Percentiles rank a stretch among this genome's conserved stretches.
phyloP scores from a whole-genome alignment of 2,113 vertebrate species.

The Toxostoma redivivum region DNA sequence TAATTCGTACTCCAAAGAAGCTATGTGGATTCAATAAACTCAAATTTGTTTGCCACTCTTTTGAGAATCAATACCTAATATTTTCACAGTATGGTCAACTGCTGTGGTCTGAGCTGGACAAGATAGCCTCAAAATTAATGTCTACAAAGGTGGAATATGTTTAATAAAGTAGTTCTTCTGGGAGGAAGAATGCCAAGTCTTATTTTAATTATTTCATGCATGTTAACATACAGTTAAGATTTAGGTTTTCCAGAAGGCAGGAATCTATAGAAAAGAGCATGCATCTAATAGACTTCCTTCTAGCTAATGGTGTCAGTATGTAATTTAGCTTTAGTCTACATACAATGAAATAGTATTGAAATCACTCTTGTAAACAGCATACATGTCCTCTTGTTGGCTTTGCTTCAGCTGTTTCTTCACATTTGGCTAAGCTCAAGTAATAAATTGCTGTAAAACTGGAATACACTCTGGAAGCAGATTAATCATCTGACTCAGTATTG shows the following conservation, averaged over 20 bases:
- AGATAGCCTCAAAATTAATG: neutral
- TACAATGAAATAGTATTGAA: neutral
- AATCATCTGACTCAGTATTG: conserved; percentile 59
- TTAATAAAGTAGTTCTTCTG: neutral
- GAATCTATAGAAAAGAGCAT: neutral
- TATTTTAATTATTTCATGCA: neutral
- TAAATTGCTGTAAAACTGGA: conserved; percentile 46
- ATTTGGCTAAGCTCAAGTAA: conserved; percentile 31
- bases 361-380: neutral
- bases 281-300: neutral
- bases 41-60: neutral
- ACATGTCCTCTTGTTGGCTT: neutral
- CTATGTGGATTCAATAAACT: neutral
- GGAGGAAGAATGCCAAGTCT: neutral
- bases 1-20: neutral
- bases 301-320: neutral
- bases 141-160: neutral
- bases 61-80: neutral
- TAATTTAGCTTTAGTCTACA: neutral
- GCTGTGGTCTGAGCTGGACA: neutral
- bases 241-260: neutral
- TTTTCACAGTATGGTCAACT: neutral
- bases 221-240: neutral
- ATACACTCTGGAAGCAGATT: conserved; percentile 34
- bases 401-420: conserved; percentile 47